These are phyloP conservation scores for Gymnosoma rotundatum DNA, from an alignment of 2,888 invertebrate species.

Conservation along the genomic window DNA sequence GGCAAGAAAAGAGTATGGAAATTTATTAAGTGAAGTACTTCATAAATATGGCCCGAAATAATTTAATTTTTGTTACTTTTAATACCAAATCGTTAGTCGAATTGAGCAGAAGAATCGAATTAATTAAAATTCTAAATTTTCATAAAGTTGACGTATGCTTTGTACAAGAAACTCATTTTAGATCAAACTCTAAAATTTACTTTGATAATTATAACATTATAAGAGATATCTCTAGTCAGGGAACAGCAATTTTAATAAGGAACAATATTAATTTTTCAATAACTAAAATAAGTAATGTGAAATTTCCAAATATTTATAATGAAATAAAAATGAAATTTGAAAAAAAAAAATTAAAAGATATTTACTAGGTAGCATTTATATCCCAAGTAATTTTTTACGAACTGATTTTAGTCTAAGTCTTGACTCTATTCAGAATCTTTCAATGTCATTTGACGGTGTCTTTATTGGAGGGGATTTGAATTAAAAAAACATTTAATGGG, in stretches of 20 bases:
- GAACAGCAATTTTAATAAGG: not conserved
- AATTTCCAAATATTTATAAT: conserved; percentile 2
- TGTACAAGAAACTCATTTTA: too few relatives aligned
- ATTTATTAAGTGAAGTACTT: conserved; percentile 6
- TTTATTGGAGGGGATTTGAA: conserved; percentile 45
- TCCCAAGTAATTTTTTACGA: too few relatives aligned
- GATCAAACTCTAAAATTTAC: conserved; percentile 13
- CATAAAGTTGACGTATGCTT: too few relatives aligned
- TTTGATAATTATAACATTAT: conserved; percentile 24
- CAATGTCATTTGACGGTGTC: not conserved
- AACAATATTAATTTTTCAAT: conserved; percentile 6
- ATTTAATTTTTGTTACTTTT: not conserved
- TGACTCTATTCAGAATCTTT: not conserved
- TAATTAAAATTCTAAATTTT: conserved; percentile 2
- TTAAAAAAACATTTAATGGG: conserved; percentile 4
- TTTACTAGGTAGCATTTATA: too few relatives aligned
- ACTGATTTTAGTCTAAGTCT: not conserved
- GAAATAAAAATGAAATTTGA: too few relatives aligned
- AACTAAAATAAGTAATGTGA: not conserved
- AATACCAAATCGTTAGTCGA: conserved; percentile 15
- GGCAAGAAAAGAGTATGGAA: not conserved
- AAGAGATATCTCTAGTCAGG: conserved; percentile 13
- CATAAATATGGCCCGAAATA: not conserved
- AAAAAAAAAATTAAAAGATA: too few relatives aligned
- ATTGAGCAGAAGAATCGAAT: conserved; percentile 12